phyloP scores from a whole-genome alignment of 2,113 vertebrate genomes.

The Falco punctatus region DNA sequence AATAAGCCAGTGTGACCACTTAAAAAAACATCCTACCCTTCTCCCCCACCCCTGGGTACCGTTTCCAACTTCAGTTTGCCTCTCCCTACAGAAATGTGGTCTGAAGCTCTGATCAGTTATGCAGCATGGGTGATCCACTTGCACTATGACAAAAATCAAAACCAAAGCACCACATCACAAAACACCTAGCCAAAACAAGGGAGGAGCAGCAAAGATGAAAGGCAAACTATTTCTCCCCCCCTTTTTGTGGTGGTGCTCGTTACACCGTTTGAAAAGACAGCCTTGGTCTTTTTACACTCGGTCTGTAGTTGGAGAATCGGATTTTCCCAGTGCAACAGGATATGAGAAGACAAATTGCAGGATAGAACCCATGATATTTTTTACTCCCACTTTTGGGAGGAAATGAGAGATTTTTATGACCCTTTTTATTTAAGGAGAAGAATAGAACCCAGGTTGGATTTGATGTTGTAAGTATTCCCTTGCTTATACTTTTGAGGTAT shows the following conservation, averaged over 20 bases:
- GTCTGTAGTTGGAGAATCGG: neutral
- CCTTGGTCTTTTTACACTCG: neutral
- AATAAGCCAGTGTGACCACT: slow-evolving; percentile 1
- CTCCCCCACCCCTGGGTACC: neutral
- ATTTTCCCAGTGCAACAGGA: neutral
- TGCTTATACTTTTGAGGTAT: slow-evolving; percentile 41
- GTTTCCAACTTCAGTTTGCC: neutral
- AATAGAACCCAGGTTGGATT: slow-evolving; percentile 49
- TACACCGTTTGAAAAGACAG: neutral
- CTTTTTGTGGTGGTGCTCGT: neutral
- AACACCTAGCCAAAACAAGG: neutral
- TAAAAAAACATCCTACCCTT: neutral
- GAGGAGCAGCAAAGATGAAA: slow-evolving; percentile 39
- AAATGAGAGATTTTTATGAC: slow-evolving; percentile 47
- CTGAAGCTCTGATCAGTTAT: neutral
- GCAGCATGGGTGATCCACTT: neutral
- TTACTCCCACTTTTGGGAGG: slow-evolving; percentile 15
- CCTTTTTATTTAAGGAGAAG: slow-evolving; percentile 59
- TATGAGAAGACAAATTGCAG: neutral
- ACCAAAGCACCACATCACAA: neutral
- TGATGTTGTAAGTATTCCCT: slow-evolving; percentile 44
- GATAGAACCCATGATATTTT: neutral
- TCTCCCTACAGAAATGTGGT: neutral
- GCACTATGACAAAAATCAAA: neutral
- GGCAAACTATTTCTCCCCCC: neutral